Evolutionary conservation across 2,797 vertebrate genomes (phyloP).

Genomic region (Amblyraja radiata): DNA sequence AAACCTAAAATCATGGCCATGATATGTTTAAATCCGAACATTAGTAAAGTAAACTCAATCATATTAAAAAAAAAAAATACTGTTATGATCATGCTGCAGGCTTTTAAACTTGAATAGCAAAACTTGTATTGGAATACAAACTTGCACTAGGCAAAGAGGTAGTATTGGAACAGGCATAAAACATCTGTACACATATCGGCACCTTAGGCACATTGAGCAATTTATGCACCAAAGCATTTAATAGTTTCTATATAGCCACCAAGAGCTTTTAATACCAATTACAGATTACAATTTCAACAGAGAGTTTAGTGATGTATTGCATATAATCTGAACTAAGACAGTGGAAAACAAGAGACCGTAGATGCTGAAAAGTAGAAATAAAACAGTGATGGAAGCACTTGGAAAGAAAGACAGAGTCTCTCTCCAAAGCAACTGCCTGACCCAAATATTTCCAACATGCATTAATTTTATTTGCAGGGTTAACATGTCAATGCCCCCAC

Average conservation of each 20-base stretch:
- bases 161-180: not conserved
- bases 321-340: not conserved
- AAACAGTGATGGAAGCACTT: no score
- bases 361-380: no score
- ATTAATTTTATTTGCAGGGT: no score
- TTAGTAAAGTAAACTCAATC: not conserved
- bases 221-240: not conserved
- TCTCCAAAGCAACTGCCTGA: no score
- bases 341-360: no score
- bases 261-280: not conserved
- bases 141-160: not conserved
- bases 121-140: not conserved
- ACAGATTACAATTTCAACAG: not conserved
- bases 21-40: not conserved
- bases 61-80: not conserved
- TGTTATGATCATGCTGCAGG: not conserved
- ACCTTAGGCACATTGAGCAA: not conserved
- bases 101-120: not conserved
- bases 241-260: not conserved
- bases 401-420: no score
- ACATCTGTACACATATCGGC: not conserved
- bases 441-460: no score
- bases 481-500: no score
- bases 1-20: not conserved
- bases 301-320: not conserved